These are phyloP conservation scores for Anthrax anthrax DNA, from an alignment of 2,888 invertebrate genomes.

Conservation along the genomic window DNA sequence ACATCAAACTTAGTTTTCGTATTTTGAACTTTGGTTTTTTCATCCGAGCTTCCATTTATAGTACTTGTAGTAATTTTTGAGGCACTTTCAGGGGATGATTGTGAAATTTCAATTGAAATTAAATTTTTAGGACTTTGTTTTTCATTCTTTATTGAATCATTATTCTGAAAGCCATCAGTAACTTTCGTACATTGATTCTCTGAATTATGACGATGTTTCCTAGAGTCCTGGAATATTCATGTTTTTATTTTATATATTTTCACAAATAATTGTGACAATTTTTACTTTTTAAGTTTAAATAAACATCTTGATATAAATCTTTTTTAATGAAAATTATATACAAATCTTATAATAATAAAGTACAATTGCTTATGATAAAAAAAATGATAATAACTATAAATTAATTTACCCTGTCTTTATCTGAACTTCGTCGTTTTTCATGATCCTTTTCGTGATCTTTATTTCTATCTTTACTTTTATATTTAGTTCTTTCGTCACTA, in stretches of 20 bases:
- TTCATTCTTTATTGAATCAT: neutral
- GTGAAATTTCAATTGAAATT: neutral
- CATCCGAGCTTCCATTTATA: constrained; percentile 4
- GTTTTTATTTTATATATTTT: too few relatives aligned
- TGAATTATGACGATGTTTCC: constrained; percentile 7
- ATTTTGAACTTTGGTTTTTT: constrained; percentile 3
- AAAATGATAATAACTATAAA: too few relatives aligned
- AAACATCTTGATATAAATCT: too few relatives aligned
- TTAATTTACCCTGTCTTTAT: neutral
- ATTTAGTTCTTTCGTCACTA: constrained; percentile 11
- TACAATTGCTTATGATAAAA: too few relatives aligned
- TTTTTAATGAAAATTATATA: too few relatives aligned
- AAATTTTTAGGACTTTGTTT: neutral
- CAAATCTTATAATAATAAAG: too few relatives aligned
- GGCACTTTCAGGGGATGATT: constrained; percentile 9
- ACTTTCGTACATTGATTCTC: constrained; percentile 7
- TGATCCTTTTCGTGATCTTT: constrained; percentile 11
- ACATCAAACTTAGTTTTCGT: neutral
- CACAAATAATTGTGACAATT: neutral
- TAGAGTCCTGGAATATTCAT: constrained; percentile 2
- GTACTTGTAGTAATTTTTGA: constrained; percentile 1
- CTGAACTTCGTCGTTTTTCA: neutral
- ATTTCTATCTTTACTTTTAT: constrained; percentile 6
- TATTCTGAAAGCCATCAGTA: neutral
- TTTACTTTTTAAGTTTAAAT: neutral